Base-by-base conservation (phyloP, 2,113 vertebrate species). In the Corydoras sp. region DNA sequence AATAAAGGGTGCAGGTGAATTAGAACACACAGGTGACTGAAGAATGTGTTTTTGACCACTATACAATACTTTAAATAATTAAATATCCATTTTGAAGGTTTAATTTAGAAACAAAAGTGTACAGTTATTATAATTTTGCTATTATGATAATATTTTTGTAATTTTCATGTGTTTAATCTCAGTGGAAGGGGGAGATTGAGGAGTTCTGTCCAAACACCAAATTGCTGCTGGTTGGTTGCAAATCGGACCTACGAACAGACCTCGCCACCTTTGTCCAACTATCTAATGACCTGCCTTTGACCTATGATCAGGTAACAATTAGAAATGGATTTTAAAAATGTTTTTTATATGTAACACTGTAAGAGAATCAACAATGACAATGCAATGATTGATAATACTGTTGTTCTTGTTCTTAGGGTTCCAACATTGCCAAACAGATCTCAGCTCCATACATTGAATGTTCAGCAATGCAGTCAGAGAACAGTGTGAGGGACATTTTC, bases 181-280 rank as follows among this genome's bases (percentile, higher is more conserved):
- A 96, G 94, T 96, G 94, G 93, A 95, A 93, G 85, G 93, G 91
- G 29, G 94, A 96, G 75, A 93, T 95, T 76, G 92, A 93, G 76
- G 93, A 96, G 74, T 94, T 95, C 55, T 96, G 93, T 66, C 94
- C 94, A 0, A 95, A 94, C 77, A 94, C 93, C 71, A 96, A 95
- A 84, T 92, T 93, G 88, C 88, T 95, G 0, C 78, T 96, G 83
- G 93, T 96, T 3, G 94, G 94, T 48, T 96, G 93, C 83, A 96
- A 96, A 78, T 94, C 93, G 0, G 94, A 96, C 70, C 90, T 95
- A 14, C 89, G 94, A 61, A 92, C 93, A 0, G 93, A 95, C 2
- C 91, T 96, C 13, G 94, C 89, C 74, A 95, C 92, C 0, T 81
- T 94, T 67, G 92, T 93, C 61, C 92, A 94, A 54, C 87, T 94